Base-by-base conservation (phyloP, 2,888 invertebrate species). In the Tachina lurida region DNA sequence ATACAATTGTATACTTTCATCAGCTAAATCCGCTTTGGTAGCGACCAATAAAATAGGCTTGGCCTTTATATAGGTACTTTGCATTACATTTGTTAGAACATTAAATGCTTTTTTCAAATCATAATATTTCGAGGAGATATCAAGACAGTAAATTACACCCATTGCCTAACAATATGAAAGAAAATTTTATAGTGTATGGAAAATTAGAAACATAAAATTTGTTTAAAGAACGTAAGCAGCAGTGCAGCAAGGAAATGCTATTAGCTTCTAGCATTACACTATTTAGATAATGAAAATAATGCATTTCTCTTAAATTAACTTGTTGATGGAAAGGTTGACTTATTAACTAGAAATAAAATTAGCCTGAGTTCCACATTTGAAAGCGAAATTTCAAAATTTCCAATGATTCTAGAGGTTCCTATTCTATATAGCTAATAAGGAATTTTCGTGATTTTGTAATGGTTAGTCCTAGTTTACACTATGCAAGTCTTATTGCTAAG, bases 21-120 rank as follows among this genome's bases (percentile, higher is more conserved):
- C 84, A 2, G 84, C 87, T 68, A 89, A 62, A 86, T 91, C 90
- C 1, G 89, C 88, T 56, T 90, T 90, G 0, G 91, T 90, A 31
- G 91, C 92, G 3, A 92, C 87, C 45, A 92, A 76, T 15, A 92
- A 87, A 13, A 92, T 88, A 0, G 92, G 89, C 73, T 92, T 92
- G 47, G 92, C 92, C 3, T 87, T 88, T 63, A 92, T 74, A 47
- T 88, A 87, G 0, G 88, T 86, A 85, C 90, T 90, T 10, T 87
- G 83, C n/a, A 92, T 76, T 45, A 89, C 88, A 15, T 83, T 86
- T 39, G 88, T 87, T 12, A 92, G 74, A n/a, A 90, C 75, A 9
- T 84, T 79, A 81, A 91, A 91, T 17, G 89, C 86, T 13, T 76
- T 68, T 47, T 86, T 73, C 63, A 92, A 76, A 58, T 88, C 68